phyloP scores from a whole-genome alignment of 1,140 invertebrate genomes.

The Panulirus ornatus region DNA sequence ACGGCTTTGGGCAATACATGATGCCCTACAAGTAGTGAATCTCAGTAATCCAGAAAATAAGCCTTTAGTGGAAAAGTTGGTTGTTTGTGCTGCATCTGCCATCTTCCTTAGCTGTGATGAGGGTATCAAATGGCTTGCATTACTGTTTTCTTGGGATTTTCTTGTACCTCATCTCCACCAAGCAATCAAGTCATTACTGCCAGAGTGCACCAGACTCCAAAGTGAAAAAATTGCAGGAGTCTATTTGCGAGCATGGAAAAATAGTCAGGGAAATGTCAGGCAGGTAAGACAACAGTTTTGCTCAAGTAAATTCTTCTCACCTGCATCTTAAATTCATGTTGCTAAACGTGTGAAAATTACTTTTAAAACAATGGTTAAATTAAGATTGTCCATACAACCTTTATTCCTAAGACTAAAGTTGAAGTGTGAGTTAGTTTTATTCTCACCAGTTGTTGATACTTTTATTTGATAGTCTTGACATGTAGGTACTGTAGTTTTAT shows the following conservation, averaged over 20 bases:
- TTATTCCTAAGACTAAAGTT: no score
- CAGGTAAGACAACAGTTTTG: conserved; percentile 28
- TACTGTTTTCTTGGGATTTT: conserved; percentile 6
- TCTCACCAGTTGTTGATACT: no score
- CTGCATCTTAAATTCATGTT: no score
- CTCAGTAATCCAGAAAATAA: not conserved
- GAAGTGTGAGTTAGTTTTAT: no score
- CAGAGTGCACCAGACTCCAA: conserved; percentile 55
- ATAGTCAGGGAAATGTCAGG: conserved; percentile 31
- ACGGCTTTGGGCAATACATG: not conserved
- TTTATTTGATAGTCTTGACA: no score
- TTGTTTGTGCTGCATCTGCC: not conserved
- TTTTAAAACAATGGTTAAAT: no score
- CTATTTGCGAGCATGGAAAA: conserved; percentile 68
- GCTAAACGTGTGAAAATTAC: no score
- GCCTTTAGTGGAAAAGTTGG: conserved; percentile 17
- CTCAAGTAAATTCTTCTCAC: no score
- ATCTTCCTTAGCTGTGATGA: conserved; percentile 59
- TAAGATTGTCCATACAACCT: no score
- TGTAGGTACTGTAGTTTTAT: no score
- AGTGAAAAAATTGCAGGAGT: conserved; percentile 59
- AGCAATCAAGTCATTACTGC: conserved; percentile 51
- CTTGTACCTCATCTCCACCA: conserved; percentile 42
- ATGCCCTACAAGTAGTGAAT: not conserved
- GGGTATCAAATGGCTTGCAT: conserved; percentile 44